phyloP scores from a whole-genome alignment of 1,140 invertebrate species.

The Teleogryllus occipitalis region DNA sequence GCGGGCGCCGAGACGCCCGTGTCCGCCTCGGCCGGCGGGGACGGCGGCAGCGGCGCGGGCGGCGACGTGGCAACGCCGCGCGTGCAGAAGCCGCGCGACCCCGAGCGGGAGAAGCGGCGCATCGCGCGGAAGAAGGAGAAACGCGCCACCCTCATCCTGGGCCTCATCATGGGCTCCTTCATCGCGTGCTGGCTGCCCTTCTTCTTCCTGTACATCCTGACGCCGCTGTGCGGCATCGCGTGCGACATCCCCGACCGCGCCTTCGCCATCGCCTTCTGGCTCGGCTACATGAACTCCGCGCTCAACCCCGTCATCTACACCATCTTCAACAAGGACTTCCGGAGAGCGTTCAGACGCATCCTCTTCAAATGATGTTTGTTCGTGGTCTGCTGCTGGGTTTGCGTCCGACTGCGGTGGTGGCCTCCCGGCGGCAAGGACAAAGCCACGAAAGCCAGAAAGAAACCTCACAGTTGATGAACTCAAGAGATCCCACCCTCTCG shows the following conservation, averaged over 20 bases:
- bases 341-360: conserved; percentile 88
- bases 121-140: conserved; percentile 95
- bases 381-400: conserved; percentile 58
- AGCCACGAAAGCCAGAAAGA: conserved; percentile 10
- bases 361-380: conserved; percentile 86
- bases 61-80: conserved; percentile 40
- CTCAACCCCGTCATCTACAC: conserved; percentile 97
- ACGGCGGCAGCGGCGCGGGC: conserved; percentile 11
- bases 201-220: conserved; percentile 88
- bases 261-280: conserved; percentile 95
- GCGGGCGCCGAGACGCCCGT: conserved; percentile 37
- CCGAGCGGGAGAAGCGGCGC: conserved; percentile 85
- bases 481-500: no score
- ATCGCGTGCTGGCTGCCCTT: conserved; percentile 98
- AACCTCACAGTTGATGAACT: neutral
- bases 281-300: conserved; percentile 98
- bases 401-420: conserved; percentile 11
- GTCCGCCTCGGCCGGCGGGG: conserved; percentile 23
- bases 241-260: conserved; percentile 72
- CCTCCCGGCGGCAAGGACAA: conserved; percentile 8
- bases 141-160: conserved; percentile 90
- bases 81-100: conserved; percentile 68
- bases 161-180: conserved; percentile 97
- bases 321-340: conserved; percentile 98
- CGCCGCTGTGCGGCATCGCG: conserved; percentile 60